Evolutionary conservation across 2,797 vertebrate genomes (phyloP), one percentile per base, ranked within the genome.

Genomic region (Sebastolobus altivelis): DNA sequence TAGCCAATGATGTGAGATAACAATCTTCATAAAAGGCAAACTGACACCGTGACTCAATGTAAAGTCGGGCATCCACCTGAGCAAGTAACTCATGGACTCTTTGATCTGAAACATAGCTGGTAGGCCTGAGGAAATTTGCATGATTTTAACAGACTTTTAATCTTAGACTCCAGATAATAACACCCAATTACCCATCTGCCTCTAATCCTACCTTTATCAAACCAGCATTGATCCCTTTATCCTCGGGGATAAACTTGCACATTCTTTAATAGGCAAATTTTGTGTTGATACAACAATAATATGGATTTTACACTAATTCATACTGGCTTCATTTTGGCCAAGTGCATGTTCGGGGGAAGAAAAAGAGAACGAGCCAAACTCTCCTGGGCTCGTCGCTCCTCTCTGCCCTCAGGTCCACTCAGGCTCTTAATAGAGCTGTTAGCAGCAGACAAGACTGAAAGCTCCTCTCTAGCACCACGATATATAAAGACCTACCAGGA

Each of bases 141-240:
- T 90, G 78, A 89, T 72, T 83, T 85, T 43, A 79, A 79, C 70
- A 82, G 74, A 68, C 63, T 71, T 16, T 74, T 80, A 63, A 79
- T 72, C 56, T 60, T 43, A 62, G 49, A 82, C 61, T 71, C 27
- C 6, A 68, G 38, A 62, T 81, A 82, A 85, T 82, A 78, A 79
- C 76, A 65, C 25, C 5, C 27, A 79, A 77, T 77, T 68, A 77
- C 6, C 10, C 46, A 60, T 81, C 80, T 81, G 59, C 55, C 59
- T 74, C 62, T 22, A 33, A 22, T 76, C 52, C 35, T 66, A 13
- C 80, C 60, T 52, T 75, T 62, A 77, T 77, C 70, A 81, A 79
- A 75, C 60, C 22, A 65, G 10, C 49, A 80, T 27, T 46, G 58
- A 80, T 73, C 76, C 13, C 60, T 88, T 80, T 75, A 56, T 79